These are phyloP conservation scores for Euglossa dilemma DNA, from an alignment of 1,140 invertebrate genomes.

Conservation along the genomic window DNA sequence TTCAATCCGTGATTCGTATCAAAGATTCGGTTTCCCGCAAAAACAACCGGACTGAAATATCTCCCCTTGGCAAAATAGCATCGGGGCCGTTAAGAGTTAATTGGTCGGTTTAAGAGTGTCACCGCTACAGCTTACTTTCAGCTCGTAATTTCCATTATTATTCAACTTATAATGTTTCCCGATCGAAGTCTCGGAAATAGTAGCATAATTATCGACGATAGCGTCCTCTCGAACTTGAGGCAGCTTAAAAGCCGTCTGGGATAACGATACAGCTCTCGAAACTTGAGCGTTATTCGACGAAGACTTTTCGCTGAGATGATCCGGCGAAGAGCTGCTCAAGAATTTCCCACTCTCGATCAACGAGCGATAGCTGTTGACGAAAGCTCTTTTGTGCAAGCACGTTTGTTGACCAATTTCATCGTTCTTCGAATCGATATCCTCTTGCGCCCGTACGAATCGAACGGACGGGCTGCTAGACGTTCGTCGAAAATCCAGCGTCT, in stretches of 20 bases:
- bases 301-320: background rate
- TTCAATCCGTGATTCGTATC: background rate
- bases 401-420: background rate
- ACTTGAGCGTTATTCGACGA: background rate
- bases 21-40: conserved; percentile 3
- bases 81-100: conserved; percentile 28
- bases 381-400: background rate
- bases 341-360: conserved; percentile 38
- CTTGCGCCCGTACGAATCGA: background rate
- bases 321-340: background rate
- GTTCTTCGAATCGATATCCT: background rate
- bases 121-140: conserved; percentile 5
- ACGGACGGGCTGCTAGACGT: conserved; percentile 27
- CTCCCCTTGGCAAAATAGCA: background rate
- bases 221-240: background rate
- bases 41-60: conserved; percentile 27
- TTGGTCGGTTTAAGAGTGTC: background rate
- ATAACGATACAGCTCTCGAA: background rate
- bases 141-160: background rate
- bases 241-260: background rate
- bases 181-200: background rate
- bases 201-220: background rate
- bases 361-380: conserved; percentile 26
- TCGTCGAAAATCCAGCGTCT: conserved; percentile 20
- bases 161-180: background rate